Conservation (phyloP, 2,888 invertebrate species). For the Sesia apiformis region DNA sequence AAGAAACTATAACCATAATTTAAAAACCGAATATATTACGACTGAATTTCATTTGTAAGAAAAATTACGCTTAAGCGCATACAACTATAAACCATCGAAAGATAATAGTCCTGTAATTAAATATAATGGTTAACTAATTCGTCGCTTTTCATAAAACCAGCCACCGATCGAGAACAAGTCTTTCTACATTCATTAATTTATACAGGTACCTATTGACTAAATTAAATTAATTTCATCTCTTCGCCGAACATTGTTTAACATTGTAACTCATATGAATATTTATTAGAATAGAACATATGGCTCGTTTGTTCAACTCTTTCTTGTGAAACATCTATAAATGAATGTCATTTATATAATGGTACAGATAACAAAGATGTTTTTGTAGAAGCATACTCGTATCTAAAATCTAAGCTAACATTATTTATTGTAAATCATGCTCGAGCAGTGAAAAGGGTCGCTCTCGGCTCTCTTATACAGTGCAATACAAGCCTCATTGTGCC, state of each 20-base stretch:
- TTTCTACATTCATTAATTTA: slow-evolving; percentile 48
- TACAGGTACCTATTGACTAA: slow-evolving; percentile 21
- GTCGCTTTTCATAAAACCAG: slow-evolving; percentile 37
- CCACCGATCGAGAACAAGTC: slow-evolving; percentile 49
- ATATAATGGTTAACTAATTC: slow-evolving; percentile 54
- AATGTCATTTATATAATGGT: too few species aligned
- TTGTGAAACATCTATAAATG: too few species aligned
- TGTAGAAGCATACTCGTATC: neutral
- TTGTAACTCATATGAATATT: neutral
- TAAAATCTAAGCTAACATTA: neutral
- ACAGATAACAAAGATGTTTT: too few species aligned
- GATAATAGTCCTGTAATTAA: slow-evolving; percentile 57
- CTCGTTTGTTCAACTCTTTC: too few species aligned
- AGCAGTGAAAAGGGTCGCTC: slow-evolving; percentile 36
- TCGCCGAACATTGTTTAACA: slow-evolving; percentile 37
- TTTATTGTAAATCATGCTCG: slow-evolving; percentile 13
- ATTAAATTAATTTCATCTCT: slow-evolving; percentile 57
- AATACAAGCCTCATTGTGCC: slow-evolving; percentile 40
- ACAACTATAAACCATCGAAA: slow-evolving; percentile 20
- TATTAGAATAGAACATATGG: too few species aligned
- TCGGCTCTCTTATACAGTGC: slow-evolving; percentile 36
- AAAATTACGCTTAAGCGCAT: slow-evolving; percentile 46
- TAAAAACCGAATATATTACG: slow-evolving; percentile 40
- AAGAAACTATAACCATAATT: slow-evolving; percentile 41
- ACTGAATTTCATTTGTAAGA: slow-evolving; percentile 29